These are phyloP conservation scores for Autographa pulchrina DNA, from an alignment of 2,888 invertebrate genomes.

Conservation along the genomic window DNA sequence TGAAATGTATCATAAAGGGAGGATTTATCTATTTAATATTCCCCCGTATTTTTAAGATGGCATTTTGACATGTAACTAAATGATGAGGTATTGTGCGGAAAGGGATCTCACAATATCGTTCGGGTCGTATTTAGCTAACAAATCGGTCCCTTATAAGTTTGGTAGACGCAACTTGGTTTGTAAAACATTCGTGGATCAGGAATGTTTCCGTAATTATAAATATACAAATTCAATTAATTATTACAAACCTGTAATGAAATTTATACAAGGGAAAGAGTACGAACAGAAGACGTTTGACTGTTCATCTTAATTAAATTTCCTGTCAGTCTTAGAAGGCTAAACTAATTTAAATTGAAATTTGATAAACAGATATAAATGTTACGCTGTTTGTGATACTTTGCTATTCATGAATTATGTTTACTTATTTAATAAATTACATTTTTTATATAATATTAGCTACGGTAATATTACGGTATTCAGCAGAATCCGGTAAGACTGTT, in stretches of 20 bases:
- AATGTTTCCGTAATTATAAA: not conserved
- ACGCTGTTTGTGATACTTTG: not conserved
- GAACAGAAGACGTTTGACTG: conserved; percentile 4
- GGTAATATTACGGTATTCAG: too few relatives aligned
- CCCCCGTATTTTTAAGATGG: conserved; percentile 55
- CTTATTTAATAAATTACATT: not conserved
- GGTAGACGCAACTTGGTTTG: not conserved
- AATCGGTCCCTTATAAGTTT: conserved; percentile 44
- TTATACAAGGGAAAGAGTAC: conserved; percentile 5
- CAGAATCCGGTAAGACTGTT: too few relatives aligned
- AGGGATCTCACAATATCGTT: conserved; percentile 53
- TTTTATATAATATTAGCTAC: too few relatives aligned
- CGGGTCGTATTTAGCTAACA: conserved; percentile 39
- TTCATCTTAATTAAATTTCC: conserved; percentile 4
- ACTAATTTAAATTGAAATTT: conserved; percentile 3
- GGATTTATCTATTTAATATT: conserved; percentile 59
- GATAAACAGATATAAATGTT: conserved; percentile 4
- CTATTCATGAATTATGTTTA: not conserved
- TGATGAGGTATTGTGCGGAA: conserved; percentile 50
- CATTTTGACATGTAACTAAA: conserved; percentile 51
- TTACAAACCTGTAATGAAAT: conserved; percentile 6
- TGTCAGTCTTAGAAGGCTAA: conserved; percentile 1
- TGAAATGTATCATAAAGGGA: conserved; percentile 59
- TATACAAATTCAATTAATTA: not conserved
- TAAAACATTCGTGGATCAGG: not conserved